phyloP scores from a whole-genome alignment of 2,113 vertebrate species.

The Chaetorhynchus papuensis region DNA sequence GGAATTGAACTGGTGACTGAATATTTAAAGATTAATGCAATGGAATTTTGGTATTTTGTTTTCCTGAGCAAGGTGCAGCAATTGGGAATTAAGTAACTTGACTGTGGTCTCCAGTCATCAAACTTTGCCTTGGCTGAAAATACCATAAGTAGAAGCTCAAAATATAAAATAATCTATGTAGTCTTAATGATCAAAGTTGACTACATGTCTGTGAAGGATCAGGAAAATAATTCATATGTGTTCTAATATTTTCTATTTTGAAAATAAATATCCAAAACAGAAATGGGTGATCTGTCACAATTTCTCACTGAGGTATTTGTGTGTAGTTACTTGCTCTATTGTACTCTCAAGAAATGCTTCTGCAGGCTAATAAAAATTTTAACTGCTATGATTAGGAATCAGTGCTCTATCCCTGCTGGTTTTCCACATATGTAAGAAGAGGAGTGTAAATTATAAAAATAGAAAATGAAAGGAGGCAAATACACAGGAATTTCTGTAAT shows the following conservation, averaged over 20 bases:
- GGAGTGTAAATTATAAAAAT: background rate
- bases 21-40: background rate
- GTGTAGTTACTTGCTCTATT: background rate
- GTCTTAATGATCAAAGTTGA: background rate
- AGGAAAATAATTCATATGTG: accelerated
- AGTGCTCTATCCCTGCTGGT: background rate
- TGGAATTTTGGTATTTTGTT: background rate
- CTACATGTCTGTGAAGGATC: background rate
- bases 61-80: background rate
- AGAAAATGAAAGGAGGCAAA: background rate
- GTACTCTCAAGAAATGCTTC: background rate
- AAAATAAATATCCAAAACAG: background rate
- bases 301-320: background rate
- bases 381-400: background rate
- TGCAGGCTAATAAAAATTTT: background rate
- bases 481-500: background rate
- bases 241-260: background rate
- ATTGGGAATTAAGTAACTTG: background rate
- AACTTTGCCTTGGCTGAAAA: background rate
- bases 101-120: background rate
- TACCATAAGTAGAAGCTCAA: background rate
- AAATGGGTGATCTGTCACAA: background rate
- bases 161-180: background rate
- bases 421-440: background rate
- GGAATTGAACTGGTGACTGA: background rate